A percentile compares a stretch with the other conserved stretches of the same genome.
Evolutionary conservation across 1,140 invertebrate species (phyloP).

Genomic region (Eubasilissa regina): DNA sequence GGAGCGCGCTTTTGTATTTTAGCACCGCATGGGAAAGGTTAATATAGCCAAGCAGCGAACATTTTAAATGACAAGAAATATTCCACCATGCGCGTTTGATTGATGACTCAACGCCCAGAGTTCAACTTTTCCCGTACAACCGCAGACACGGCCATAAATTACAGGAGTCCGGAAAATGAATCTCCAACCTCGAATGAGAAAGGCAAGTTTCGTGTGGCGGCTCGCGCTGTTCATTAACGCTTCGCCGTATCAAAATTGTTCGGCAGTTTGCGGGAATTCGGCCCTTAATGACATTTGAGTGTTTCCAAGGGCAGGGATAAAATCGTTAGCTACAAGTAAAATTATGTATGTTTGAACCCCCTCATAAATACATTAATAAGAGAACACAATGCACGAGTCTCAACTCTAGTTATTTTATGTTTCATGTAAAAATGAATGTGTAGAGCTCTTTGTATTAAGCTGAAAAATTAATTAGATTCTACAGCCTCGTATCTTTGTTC

Average conservation of each 20-base stretch:
- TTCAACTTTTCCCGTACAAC: background rate
- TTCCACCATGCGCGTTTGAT: background rate
- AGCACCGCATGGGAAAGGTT: no score
- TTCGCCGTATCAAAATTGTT: constrained; percentile 10
- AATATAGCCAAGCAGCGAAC: no score
- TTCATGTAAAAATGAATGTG: no score
- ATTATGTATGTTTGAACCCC: background rate
- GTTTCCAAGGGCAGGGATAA: constrained; percentile 8
- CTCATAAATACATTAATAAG: background rate
- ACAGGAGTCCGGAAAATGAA: background rate
- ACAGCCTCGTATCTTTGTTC: no score
- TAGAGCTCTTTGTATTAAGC: no score
- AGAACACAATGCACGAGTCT: no score
- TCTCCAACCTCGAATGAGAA: constrained; percentile 2
- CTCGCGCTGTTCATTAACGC: background rate
- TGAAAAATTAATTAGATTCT: no score
- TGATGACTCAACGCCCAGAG: background rate
- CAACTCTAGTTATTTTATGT: no score
- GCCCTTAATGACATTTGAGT: constrained; percentile 4
- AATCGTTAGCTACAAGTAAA: constrained; percentile 5
- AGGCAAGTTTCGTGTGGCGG: constrained; percentile 12
- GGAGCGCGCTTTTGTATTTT: no score
- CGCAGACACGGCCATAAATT: background rate
- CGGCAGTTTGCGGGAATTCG: background rate
- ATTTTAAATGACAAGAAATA: no score